Percentiles rank a stretch among this genome's conserved stretches.
Evolutionary conservation across 30 jellyfish, hydroid and myxozoan genomes (phyloP).

Genomic region (Hydractinia symbiolongicarpus): DNA sequence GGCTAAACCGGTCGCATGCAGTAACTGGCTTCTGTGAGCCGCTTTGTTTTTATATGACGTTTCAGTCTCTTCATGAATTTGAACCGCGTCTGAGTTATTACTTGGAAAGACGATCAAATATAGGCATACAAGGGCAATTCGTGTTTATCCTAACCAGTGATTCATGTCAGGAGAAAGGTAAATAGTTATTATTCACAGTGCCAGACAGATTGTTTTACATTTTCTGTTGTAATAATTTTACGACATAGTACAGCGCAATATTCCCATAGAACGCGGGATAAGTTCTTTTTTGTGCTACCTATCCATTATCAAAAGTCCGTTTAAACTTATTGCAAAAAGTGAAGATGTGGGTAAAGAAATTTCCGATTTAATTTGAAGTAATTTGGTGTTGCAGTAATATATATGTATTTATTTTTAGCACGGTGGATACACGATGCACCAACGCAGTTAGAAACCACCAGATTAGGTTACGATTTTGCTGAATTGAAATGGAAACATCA

Average conservation of each 20-base stretch:
- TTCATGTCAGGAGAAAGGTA: background rate
- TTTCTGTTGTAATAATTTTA: too few relatives aligned
- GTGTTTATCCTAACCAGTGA: background rate
- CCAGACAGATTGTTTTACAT: too few relatives aligned
- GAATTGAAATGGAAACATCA: background rate
- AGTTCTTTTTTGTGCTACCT: background rate
- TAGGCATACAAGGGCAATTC: background rate
- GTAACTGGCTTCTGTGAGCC: background rate
- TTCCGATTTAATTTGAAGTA: too few relatives aligned
- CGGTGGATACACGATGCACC: background rate
- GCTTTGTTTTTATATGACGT: background rate
- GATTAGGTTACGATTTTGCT: background rate
- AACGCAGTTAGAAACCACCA: background rate
- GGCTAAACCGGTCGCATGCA: slow-evolving; percentile 3
- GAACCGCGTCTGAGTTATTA: background rate
- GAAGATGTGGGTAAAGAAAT: too few relatives aligned
- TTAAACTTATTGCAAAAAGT: too few relatives aligned
- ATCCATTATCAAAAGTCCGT: background rate
- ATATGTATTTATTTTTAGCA: background rate
- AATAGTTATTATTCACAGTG: too few relatives aligned
- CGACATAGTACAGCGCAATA: too few relatives aligned
- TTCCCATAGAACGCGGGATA: too few relatives aligned
- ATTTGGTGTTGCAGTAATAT: too few relatives aligned
- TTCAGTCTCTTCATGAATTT: background rate
- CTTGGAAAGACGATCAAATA: background rate